Evolutionary conservation across 2,113 vertebrate genomes (phyloP).

Genomic region (Ctenodactylus gundi): DNA sequence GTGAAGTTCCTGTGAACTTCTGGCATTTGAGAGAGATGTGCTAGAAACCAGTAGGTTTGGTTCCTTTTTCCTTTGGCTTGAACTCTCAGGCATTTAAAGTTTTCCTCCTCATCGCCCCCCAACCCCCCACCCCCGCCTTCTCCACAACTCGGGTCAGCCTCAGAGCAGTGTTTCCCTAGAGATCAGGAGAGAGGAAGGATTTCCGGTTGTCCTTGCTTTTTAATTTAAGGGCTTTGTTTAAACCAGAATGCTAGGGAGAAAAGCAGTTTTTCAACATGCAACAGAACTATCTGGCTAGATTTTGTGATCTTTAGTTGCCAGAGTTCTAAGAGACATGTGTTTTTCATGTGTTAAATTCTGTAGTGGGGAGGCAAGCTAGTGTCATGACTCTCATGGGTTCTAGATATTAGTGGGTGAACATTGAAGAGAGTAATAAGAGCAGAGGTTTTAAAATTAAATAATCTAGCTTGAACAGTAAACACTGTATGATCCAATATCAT

Average conservation of each 20-base stretch:
- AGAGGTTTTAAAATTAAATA: conserved; percentile 25
- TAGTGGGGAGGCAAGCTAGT: not conserved
- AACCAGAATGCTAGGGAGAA: not conserved
- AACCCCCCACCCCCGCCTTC: conserved; percentile 47
- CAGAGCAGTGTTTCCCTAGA: conserved; percentile 48
- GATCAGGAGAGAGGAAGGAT: conserved; percentile 55
- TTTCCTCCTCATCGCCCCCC: no score
- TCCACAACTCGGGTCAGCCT: conserved; percentile 34
- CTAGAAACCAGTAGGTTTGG: conserved; percentile 34
- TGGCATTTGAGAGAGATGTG: conserved; percentile 48
- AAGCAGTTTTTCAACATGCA: conserved; percentile 42
- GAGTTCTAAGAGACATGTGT: not conserved
- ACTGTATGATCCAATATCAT: not conserved
- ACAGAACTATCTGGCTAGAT: conserved; percentile 55
- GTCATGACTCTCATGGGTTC: not conserved
- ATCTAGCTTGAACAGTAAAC: conserved; percentile 22
- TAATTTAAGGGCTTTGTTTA: conserved; percentile 67
- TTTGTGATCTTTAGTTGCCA: conserved; percentile 45
- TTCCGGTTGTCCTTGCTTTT: conserved; percentile 63
- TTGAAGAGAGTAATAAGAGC: conserved; percentile 11
- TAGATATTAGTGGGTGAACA: conserved; percentile 36
- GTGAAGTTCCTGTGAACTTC: conserved; percentile 32
- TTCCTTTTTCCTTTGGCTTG: conserved; percentile 49
- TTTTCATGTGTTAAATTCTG: conserved; percentile 34
- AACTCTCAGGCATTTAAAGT: conserved; percentile 41